Percentiles rank a stretch among this genome's conserved stretches.
Conservation (phyloP, 2,113 vertebrate species). For the Corvus moneduloides region DNA sequence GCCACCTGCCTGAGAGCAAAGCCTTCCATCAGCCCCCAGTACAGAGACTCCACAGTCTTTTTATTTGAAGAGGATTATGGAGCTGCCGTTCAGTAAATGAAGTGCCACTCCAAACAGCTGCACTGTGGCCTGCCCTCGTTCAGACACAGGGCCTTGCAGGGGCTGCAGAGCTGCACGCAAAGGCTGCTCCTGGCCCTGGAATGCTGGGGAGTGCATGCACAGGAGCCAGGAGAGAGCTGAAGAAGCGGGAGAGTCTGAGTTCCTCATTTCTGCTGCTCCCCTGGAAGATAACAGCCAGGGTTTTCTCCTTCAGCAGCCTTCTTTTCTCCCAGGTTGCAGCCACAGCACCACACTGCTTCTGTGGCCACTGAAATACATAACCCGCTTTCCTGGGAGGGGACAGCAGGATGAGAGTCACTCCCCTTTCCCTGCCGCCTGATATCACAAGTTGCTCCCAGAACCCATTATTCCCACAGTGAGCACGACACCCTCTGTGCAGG, state of each 20-base stretch:
- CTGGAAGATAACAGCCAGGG: not conserved
- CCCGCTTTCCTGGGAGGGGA: not conserved
- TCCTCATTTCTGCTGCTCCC: not conserved
- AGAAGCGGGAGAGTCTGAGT: not conserved
- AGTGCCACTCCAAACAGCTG: constrained; percentile 24
- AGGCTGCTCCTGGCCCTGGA: not conserved
- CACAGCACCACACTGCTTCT: not conserved
- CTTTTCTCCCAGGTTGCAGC: not conserved
- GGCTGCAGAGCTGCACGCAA: not conserved
- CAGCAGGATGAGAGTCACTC: not conserved
- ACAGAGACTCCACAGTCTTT: not conserved
- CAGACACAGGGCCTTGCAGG: not conserved
- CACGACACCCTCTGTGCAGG: not conserved
- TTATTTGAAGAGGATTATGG: constrained; percentile 36
- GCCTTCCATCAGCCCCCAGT: not conserved
- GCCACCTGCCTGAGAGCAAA: not conserved
- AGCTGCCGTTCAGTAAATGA: constrained; percentile 45
- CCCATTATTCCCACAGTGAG: not conserved
- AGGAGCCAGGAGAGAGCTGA: not conserved
- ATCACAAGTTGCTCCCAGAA: not conserved
- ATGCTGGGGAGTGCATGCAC: not conserved
- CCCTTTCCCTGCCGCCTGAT: not conserved
- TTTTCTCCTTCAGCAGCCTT: not conserved
- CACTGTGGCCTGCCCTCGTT: not conserved
- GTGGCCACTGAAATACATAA: not conserved